Evolutionary conservation across 2,113 vertebrate species (phyloP), one percentile per base, ranked within the genome.

Genomic region (Triplophysa siluroides): DNA sequence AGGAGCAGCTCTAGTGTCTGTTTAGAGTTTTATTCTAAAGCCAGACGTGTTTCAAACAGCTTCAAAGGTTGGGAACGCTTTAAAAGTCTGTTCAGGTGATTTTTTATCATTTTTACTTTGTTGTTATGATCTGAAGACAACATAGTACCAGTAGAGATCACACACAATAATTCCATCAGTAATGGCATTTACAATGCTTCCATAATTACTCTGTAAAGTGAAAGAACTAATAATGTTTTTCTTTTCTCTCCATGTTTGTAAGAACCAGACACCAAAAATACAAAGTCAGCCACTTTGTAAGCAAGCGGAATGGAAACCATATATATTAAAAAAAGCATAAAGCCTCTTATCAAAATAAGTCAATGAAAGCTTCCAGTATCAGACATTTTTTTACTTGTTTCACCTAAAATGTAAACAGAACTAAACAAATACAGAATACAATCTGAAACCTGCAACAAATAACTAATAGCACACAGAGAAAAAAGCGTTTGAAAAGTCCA

Each of bases 401-500:
- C 19, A 21, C 19, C 29, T 54, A 29, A 71, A 71, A 71, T 71
- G 24, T n/a, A 33, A n/a, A n/a, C 38, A 26, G 8, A 72, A 21
- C 84, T 52, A 82, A 67, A 76, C 86, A 76, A 68, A 61, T 79
- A 33, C 29, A 79, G 33, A 72, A 82, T 76, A 86, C 54, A 84
- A 87, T 82, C 78, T 82, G 84, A 84, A 84, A 79, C 70, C 61
- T 76, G 87, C 79, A 8, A 75, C 85, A 87, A 58, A 84, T 89
- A 90, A 75, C 67, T 73, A 45, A 80, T 54, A 18, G 68, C 69
- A 71, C 26, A 38, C 13, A 58, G n/a, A 54, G 2, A 71, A 52
- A 14, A 16, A 50, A 71, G 50, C 56, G 47, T 54, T 58, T 26
- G 21, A 83, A 85, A 87, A 96, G 97, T 96, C 96, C 95, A 94